Evolutionary conservation across 2,888 invertebrate genomes (phyloP).

Genomic region (Drosophila borborema): DNA sequence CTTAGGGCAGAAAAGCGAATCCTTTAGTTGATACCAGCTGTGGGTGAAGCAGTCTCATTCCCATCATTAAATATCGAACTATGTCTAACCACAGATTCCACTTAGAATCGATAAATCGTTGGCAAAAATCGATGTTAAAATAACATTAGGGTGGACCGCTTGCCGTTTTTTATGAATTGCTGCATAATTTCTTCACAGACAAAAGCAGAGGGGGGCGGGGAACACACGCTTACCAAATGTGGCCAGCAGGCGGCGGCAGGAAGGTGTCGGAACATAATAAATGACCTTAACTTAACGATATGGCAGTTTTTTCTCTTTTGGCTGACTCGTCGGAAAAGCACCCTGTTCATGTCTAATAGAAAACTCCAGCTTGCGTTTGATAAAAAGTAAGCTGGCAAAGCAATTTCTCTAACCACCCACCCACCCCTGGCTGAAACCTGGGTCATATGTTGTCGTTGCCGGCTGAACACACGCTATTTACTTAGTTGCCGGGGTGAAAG

Average conservation of each 20-base stretch:
- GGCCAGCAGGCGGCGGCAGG: slow-evolving; percentile 48
- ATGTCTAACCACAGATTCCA: slow-evolving; percentile 37
- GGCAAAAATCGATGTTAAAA: slow-evolving; percentile 61
- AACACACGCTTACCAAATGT: slow-evolving; percentile 63
- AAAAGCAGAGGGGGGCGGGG: slow-evolving; percentile 38
- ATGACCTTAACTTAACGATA: slow-evolving; percentile 76
- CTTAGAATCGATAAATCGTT: slow-evolving; percentile 61
- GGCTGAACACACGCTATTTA: slow-evolving; percentile 68
- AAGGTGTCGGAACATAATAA: slow-evolving; percentile 79
- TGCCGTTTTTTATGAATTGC: slow-evolving; percentile 75
- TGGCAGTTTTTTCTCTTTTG: slow-evolving; percentile 55
- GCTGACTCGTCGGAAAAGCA: slow-evolving; percentile 66
- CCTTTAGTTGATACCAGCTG: slow-evolving; percentile 18
- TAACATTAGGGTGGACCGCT: slow-evolving; percentile 36
- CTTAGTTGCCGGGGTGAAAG: slow-evolving; percentile 58
- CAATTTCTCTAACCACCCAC: slow-evolving; percentile 47
- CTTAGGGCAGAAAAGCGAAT: slow-evolving; percentile 4
- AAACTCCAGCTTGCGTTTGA: slow-evolving; percentile 49
- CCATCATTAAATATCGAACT: slow-evolving; percentile 46
- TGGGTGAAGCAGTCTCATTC: slow-evolving; percentile 8
- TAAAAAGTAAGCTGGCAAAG: slow-evolving; percentile 47
- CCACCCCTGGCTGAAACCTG: slow-evolving; percentile 34
- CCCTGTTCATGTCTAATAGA: slow-evolving; percentile 77
- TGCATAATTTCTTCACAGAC: slow-evolving; percentile 71
- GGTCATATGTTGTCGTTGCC: slow-evolving; percentile 57